Evolutionary conservation across 2,888 invertebrate species (phyloP).

Genomic region (Eueremaeus valkanovi): DNA sequence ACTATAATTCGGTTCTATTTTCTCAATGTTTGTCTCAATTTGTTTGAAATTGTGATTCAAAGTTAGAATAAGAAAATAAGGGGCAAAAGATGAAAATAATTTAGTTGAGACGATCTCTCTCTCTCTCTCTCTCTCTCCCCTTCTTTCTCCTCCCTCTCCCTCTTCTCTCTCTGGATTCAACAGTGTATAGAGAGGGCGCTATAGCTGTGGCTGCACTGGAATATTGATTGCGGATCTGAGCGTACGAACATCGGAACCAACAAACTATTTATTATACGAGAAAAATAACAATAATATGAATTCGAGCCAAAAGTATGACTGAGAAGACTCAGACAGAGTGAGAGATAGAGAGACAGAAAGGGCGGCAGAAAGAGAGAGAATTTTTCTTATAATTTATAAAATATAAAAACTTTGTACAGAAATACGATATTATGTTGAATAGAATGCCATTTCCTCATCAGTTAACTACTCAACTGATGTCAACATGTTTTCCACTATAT

Average conservation of each 20-base stretch:
- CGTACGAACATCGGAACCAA: neutral
- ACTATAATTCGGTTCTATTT: too few species aligned
- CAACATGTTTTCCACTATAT: neutral
- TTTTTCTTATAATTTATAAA: neutral
- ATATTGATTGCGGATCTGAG: neutral
- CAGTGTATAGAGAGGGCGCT: neutral
- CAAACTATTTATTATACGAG: conserved; percentile 1
- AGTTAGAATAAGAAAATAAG: too few species aligned
- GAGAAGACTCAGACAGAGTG: too few species aligned
- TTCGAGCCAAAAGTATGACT: neutral
- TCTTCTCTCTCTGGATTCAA: too few species aligned
- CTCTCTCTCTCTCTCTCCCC: too few species aligned
- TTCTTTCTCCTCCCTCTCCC: too few species aligned
- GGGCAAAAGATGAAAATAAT: too few species aligned
- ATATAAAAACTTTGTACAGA: neutral
- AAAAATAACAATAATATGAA: conserved; percentile 2
- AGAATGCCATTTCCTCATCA: neutral
- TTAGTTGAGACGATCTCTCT: too few species aligned
- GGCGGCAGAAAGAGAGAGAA: neutral
- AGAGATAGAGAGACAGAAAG: too few species aligned
- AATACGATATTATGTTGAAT: neutral
- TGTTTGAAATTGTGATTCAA: too few species aligned
- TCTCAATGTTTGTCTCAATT: too few species aligned
- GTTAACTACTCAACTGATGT: neutral
- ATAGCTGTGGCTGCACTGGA: neutral